Percentiles rank a stretch among this genome's conserved stretches.
Conservation (phyloP, 2,888 invertebrate species). For the Orchestes rusci region DNA sequence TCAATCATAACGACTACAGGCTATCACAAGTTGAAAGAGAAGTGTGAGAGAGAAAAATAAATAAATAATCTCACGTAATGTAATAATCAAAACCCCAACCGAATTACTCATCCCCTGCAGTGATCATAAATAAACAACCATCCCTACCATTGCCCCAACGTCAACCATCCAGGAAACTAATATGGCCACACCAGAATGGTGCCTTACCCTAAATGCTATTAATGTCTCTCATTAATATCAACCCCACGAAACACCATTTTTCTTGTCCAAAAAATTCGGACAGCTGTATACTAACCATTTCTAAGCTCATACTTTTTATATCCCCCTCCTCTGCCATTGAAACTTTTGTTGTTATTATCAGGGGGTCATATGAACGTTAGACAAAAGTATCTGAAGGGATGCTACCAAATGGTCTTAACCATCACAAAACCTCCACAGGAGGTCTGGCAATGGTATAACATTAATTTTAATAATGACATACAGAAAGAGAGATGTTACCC, state of each 20-base stretch:
- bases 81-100: too few relatives aligned
- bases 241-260: conserved; percentile 18
- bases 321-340: conserved; percentile 9
- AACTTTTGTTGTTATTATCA: conserved; percentile 12
- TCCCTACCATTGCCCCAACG: too few relatives aligned
- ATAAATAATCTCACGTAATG: too few relatives aligned
- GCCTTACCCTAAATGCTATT: conserved; percentile 12
- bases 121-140: too few relatives aligned
- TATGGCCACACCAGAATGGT: conserved; percentile 13
- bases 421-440: conserved; percentile 17
- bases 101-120: too few relatives aligned
- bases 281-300: conserved; percentile 23
- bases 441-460: conserved; percentile 38
- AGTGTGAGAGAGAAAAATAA: too few relatives aligned
- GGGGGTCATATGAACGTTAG: conserved; percentile 5
- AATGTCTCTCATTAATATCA: conserved; percentile 17
- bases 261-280: conserved; percentile 22
- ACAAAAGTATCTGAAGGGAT: too few relatives aligned
- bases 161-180: too few relatives aligned
- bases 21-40: too few relatives aligned
- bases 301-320: conserved; percentile 14
- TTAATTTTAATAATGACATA: conserved; percentile 47
- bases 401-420: conserved; percentile 17
- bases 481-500: conserved; percentile 47
- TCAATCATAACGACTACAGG: too few relatives aligned